A percentile compares a stretch with the other conserved stretches of the same genome.
Conservation (phyloP, 23 tunicate species). For the Botrylloides violaceus region DNA sequence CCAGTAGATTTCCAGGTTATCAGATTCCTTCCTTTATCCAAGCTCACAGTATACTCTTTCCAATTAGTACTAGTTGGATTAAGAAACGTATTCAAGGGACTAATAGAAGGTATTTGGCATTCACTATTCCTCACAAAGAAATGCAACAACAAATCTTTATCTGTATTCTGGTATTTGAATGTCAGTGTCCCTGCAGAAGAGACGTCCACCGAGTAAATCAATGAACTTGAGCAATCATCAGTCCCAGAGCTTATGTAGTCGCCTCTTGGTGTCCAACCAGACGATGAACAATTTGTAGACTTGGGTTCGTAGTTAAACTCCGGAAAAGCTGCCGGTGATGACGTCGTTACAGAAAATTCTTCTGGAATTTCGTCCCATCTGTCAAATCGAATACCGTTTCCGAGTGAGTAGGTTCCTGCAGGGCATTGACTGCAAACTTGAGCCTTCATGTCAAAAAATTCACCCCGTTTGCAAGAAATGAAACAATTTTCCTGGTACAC, state of each 20-base stretch:
- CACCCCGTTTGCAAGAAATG: conserved; percentile 43
- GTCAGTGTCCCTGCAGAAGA: conserved; percentile 41
- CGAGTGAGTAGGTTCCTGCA: conserved; percentile 71
- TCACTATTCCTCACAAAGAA: conserved; percentile 75
- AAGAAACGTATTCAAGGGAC: conserved; percentile 31
- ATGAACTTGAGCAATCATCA: conserved; percentile 81
- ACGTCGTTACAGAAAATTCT: conserved; percentile 38
- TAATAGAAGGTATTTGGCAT: conserved; percentile 33
- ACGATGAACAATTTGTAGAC: conserved; percentile 53
- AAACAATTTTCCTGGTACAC: conserved; percentile 41
- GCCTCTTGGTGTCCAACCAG: conserved; percentile 50
- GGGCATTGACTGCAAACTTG: conserved; percentile 61
- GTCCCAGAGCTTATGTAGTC: conserved; percentile 52
- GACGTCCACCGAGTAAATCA: conserved; percentile 48
- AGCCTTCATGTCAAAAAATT: conserved; percentile 34
- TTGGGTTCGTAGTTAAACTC: conserved; percentile 63
- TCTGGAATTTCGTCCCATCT: conserved; percentile 69
- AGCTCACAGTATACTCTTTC: conserved; percentile 32
- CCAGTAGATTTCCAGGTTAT: conserved; percentile 82
- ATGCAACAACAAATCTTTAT: conserved; percentile 63
- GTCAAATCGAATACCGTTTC: conserved; percentile 72
- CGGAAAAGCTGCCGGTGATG: conserved; percentile 36
- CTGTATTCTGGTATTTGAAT: conserved; percentile 60
- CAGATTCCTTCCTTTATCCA: conserved; percentile 47
- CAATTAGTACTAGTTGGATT: conserved; percentile 66